Conservation (phyloP, 1,140 invertebrate species). For the Stenopsyche tienmushanensis region DNA sequence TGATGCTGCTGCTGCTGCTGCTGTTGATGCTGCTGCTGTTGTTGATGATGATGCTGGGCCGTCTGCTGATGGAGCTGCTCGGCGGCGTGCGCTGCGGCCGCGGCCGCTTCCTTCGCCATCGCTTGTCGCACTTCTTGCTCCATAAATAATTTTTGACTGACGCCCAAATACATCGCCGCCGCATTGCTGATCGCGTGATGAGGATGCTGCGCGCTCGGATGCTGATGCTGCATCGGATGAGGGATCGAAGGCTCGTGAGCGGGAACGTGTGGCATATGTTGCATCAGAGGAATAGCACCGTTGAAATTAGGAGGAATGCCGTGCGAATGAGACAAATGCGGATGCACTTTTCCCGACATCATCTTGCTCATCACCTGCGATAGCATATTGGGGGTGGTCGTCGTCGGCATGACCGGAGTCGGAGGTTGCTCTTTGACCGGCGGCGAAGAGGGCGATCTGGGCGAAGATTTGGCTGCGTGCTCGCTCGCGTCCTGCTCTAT, state of each 20-base stretch:
- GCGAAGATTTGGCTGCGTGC: conserved; percentile 52
- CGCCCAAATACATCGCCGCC: conserved; percentile 73
- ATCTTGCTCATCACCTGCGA: conserved; percentile 71
- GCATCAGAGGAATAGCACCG: conserved; percentile 56
- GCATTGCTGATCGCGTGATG: conserved; percentile 63
- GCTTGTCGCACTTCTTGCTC: conserved; percentile 67
- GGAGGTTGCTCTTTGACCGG: conserved; percentile 59
- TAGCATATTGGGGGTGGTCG: conserved; percentile 59
- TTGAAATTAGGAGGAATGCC: conserved; percentile 58
- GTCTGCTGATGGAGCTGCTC: conserved; percentile 59
- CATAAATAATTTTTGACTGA: conserved; percentile 70
- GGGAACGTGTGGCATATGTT: conserved; percentile 57
- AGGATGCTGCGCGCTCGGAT: conserved; percentile 53
- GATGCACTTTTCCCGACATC: conserved; percentile 65
- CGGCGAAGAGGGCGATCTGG: conserved; percentile 62
- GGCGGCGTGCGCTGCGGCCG: conserved; percentile 57
- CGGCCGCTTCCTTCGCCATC: conserved; percentile 66
- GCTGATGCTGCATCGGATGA: conserved; percentile 45
- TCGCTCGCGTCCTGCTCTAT: conserved; percentile 55
- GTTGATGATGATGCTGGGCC: conserved; percentile 52
- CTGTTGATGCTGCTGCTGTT: conserved; percentile 50
- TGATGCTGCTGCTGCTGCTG: conserved; percentile 59
- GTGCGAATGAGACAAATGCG: conserved; percentile 55
- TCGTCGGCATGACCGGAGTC: conserved; percentile 50
- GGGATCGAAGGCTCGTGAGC: conserved; percentile 51